These are phyloP conservation scores for Thaumetopoea pityocampa DNA, from an alignment of 1,140 invertebrate species.

Conservation along the genomic window DNA sequence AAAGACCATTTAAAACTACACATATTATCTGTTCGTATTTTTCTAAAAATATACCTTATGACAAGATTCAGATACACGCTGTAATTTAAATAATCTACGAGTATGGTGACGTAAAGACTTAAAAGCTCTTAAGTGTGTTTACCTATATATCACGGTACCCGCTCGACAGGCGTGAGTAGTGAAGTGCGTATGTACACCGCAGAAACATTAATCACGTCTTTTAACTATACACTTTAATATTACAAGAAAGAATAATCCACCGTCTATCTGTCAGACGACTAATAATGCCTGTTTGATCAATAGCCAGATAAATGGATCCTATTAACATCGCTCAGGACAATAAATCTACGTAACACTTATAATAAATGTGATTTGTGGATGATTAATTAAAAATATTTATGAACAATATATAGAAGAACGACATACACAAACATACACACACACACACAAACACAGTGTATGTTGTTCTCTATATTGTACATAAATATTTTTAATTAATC, in stretches of 20 bases:
- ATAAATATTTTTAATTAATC: conserved; percentile 22
- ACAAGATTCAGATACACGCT: not conserved
- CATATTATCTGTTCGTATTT: no score
- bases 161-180: not conserved
- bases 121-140: conserved; percentile 20
- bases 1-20: no score
- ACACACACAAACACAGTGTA: no score
- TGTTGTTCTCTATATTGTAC: not conserved
- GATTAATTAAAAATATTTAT: conserved; percentile 22
- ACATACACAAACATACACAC: no score
- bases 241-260: conserved; percentile 18
- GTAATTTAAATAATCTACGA: conserved; percentile 2
- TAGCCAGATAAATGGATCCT: conserved; percentile 28
- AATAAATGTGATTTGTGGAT: conserved; percentile 25
- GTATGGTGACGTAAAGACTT: conserved; percentile 11
- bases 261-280: conserved; percentile 19
- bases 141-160: conserved; percentile 1
- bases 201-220: conserved; percentile 1
- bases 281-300: conserved; percentile 32
- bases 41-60: conserved; percentile 3
- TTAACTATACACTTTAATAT: no score
- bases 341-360: conserved; percentile 25
- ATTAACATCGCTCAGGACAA: conserved; percentile 30
- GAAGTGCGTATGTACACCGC: not conserved
- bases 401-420: conserved; percentile 1